Base-by-base conservation (phyloP, 2,888 invertebrate species). In the Lobophora halterata region DNA sequence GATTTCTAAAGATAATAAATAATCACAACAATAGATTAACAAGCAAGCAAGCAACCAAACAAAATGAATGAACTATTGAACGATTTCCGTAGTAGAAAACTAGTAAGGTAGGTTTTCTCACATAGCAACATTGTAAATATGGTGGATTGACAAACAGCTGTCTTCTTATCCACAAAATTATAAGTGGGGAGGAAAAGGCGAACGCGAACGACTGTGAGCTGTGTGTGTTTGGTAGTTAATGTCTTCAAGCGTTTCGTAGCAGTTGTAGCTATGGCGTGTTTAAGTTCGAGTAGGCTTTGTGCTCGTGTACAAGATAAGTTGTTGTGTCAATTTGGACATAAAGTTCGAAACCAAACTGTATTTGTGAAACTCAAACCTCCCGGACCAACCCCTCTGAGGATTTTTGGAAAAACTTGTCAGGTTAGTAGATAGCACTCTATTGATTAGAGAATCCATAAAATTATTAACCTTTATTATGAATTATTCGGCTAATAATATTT, bases 191-290 rank as follows among this genome's bases (percentile, higher is more conserved):
- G 83, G 74, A 83, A 80, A 82, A 82, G 79, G 74, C 71, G 71
- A 79, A 70, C 31, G 31, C 23, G 11, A 14, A 23, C 66, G 73
- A 61, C 71, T 71, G 69, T 77, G 71, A 71, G 72, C 65, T 74
- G 65, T 64, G 66, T 72, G 59, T 69, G 75, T 73, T 76, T 81
- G 76, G 86, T 82, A 87, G 87, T 87, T 78, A 79, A 85, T 81
- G 81, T 88, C 74, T 76, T 80, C 79, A 76, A 87, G 83, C 85
- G 82, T 80, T 83, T 90, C 90, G 91, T 89, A 91, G 90, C 90
- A 90, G 91, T 92, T 90, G 90, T 90, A 89, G 90, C 91, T 90
- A 93, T 93, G 93, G 93, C 93, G 91, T 92, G 93, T 91, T 90
- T 93, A 90, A 92, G 92, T 89, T 91, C 93, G 89, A 91, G 92